phyloP scores from a whole-genome alignment of 2,888 invertebrate species.

The Dynastes grantii region DNA sequence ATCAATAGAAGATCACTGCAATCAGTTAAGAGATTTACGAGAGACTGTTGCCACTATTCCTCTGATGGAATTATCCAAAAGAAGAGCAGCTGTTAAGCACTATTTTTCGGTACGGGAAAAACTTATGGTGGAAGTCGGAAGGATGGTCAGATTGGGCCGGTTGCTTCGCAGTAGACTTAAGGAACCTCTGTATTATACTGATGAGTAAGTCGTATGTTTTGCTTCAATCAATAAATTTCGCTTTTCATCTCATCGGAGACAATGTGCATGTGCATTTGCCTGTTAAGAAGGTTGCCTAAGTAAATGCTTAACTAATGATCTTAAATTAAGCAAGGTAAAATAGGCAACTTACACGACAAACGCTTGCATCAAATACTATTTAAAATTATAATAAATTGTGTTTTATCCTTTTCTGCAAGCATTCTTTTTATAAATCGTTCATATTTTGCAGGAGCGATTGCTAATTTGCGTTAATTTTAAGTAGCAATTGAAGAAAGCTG shows the following conservation, averaged over 20 bases:
- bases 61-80: slow-evolving; percentile 69
- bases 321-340: no score
- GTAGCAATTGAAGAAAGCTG: no score
- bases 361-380: no score
- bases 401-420: no score
- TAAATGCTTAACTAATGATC: no score
- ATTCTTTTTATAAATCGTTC: no score
- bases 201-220: slow-evolving; percentile 47
- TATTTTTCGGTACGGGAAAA: slow-evolving; percentile 77
- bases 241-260: not conserved
- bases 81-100: slow-evolving; percentile 71
- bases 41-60: slow-evolving; percentile 73
- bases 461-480: no score
- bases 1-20: slow-evolving; percentile 78
- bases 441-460: no score
- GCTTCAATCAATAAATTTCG: not conserved
- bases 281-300: no score
- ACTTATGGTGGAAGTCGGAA: slow-evolving; percentile 80
- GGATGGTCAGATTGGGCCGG: slow-evolving; percentile 81
- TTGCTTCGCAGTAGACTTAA: slow-evolving; percentile 78
- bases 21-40: slow-evolving; percentile 75
- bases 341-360: no score
- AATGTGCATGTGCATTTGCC: no score
- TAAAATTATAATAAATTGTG: no score
- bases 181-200: slow-evolving; percentile 73